phyloP scores from a whole-genome alignment of 92 coral and sea anemone species.

The Desmophyllum pertusum region DNA sequence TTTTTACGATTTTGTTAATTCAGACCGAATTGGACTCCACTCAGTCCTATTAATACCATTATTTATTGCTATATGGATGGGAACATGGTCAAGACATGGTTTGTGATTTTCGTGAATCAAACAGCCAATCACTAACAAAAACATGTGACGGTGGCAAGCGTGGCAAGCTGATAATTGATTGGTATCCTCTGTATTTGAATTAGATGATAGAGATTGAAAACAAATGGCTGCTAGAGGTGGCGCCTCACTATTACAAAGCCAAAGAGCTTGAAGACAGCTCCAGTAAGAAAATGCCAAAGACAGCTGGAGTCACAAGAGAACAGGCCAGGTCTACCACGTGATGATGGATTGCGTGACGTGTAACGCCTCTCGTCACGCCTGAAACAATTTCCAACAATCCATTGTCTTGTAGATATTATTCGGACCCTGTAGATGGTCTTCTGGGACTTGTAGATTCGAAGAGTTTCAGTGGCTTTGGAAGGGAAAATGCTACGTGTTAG shows the following conservation, averaged over 20 bases:
- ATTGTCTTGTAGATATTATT: background rate
- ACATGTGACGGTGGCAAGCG: background rate
- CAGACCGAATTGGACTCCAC: too few species aligned
- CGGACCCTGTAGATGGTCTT: background rate
- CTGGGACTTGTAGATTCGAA: background rate
- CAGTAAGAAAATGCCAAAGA: conserved; percentile 94
- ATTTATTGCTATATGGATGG: too few species aligned
- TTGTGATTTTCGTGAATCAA: too few species aligned
- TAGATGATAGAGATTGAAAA: conserved; percentile 97
- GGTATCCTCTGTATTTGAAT: background rate
- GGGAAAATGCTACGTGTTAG: background rate
- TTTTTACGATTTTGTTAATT: too few species aligned
- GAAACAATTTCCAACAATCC: background rate
- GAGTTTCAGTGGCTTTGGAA: background rate
- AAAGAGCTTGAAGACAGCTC: conserved; percentile 96
- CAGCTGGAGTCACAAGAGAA: conserved; percentile 91
- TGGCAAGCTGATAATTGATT: background rate
- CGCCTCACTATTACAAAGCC: conserved; percentile 96
- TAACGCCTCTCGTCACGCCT: conserved; percentile 9
- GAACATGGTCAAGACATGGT: too few species aligned
- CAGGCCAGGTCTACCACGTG: conserved; percentile 81
- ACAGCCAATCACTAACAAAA: too few species aligned
- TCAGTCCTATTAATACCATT: too few species aligned
- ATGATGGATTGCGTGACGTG: conserved; percentile 20
- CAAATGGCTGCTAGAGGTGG: conserved; percentile 95